A percentile compares a stretch with the other conserved stretches of the same genome.
Conservation (phyloP, 2,888 invertebrate genomes). For the Chironomus tentans region DNA sequence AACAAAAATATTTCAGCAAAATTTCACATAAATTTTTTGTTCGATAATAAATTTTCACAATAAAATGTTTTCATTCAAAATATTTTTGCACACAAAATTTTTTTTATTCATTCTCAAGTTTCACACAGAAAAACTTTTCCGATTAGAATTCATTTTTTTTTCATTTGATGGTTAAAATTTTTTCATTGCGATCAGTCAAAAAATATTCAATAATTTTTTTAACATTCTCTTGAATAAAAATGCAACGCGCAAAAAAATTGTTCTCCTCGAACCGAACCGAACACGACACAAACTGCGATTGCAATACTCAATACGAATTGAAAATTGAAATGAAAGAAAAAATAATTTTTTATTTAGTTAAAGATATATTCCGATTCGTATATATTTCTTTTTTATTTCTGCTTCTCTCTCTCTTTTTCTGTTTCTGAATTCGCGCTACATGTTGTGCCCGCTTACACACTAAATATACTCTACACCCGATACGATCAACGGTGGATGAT, state of each 20-base stretch:
- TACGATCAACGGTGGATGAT: background rate
- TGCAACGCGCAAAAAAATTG: background rate
- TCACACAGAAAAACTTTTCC: background rate
- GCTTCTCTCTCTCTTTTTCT: background rate
- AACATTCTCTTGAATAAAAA: background rate
- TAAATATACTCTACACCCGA: background rate
- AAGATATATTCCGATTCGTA: slow-evolving; percentile 24
- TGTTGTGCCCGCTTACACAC: background rate
- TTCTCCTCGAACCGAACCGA: slow-evolving; percentile 18
- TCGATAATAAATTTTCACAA: background rate
- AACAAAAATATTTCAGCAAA: no score
- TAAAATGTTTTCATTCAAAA: background rate
- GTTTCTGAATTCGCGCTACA: no score
- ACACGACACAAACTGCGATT: slow-evolving; percentile 20
- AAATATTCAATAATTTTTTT: background rate
- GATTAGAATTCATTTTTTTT: slow-evolving; percentile 1
- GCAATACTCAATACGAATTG: slow-evolving; percentile 27
- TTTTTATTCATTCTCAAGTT: background rate
- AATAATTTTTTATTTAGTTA: slow-evolving; percentile 26
- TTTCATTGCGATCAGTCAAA: no score
- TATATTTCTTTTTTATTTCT: background rate
- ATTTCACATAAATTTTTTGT: background rate
- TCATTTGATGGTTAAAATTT: background rate
- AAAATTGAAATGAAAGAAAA: slow-evolving; percentile 23
- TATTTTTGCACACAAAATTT: background rate